Conservation (phyloP, 2,888 invertebrate species). For the Terebella lapidaria region DNA sequence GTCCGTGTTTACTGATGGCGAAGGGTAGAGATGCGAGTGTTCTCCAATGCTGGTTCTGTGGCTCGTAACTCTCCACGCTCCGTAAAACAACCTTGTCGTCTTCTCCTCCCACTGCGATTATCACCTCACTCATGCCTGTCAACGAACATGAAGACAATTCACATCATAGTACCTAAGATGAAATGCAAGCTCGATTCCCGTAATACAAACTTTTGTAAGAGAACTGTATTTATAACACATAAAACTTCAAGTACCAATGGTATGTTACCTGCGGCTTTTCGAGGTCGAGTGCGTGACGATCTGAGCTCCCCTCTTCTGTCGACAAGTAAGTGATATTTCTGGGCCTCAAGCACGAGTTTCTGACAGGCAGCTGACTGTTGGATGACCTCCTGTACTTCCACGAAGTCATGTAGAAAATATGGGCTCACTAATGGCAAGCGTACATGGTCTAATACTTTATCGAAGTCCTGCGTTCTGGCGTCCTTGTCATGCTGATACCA, state of each 20-base stretch:
- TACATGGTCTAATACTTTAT: constrained; percentile 53
- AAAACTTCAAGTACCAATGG: too few relatives aligned
- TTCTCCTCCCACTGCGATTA: constrained; percentile 58
- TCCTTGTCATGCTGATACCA: constrained; percentile 54
- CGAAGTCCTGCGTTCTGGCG: constrained; percentile 26
- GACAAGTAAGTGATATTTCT: constrained; percentile 54
- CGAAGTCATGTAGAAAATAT: constrained; percentile 56
- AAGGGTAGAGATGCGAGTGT: constrained; percentile 56
- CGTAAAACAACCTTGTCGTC: constrained; percentile 58
- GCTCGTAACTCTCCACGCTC: constrained; percentile 57
- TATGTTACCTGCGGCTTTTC: constrained; percentile 52
- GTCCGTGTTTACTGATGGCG: constrained; percentile 58
- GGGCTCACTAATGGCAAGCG: constrained; percentile 56
- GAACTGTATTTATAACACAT: too few relatives aligned
- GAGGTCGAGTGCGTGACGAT: constrained; percentile 49
- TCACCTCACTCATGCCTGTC: constrained; percentile 47
- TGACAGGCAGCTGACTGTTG: constrained; percentile 49
- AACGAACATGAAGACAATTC: constrained; percentile 1
- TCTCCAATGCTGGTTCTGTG: constrained; percentile 52
- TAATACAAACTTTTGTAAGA: background rate
- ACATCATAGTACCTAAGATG: too few relatives aligned
- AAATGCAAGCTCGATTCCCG: background rate
- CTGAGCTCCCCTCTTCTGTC: constrained; percentile 53
- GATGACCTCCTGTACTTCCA: constrained; percentile 51
- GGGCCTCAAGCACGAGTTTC: constrained; percentile 55